These are phyloP conservation scores for Drosophila peninsularis DNA, from an alignment of 2,888 invertebrate genomes.

Conservation along the genomic window DNA sequence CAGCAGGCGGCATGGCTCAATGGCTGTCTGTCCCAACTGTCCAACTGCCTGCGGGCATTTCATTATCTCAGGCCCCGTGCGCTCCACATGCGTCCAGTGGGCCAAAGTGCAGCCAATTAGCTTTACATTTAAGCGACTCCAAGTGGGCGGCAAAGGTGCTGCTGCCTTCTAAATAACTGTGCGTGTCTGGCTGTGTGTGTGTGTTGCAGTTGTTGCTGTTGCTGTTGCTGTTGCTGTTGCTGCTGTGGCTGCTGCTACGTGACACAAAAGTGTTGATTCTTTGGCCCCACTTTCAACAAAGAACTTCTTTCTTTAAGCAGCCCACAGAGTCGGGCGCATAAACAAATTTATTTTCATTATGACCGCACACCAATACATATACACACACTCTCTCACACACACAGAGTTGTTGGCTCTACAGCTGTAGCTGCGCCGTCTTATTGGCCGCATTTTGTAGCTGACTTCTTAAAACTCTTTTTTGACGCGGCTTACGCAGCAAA, in stretches of 20 bases:
- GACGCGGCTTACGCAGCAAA: conserved; percentile 39
- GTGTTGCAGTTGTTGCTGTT: background rate
- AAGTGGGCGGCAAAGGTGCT: conserved; percentile 53
- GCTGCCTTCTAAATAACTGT: background rate
- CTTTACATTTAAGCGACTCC: conserved; percentile 44
- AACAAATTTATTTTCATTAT: conserved; percentile 72
- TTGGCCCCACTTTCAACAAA: conserved; percentile 49
- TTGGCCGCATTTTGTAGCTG: conserved; percentile 26
- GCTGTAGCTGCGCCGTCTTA: conserved; percentile 41
- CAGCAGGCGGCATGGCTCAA: conserved; percentile 4
- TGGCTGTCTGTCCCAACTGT: background rate
- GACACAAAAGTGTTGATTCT: conserved; percentile 64
- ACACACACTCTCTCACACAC: conserved; percentile 18
- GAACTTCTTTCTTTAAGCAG: conserved; percentile 58
- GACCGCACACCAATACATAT: conserved; percentile 32
- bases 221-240: background rate
- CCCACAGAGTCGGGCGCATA: conserved; percentile 52
- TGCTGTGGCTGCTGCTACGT: conserved; percentile 44
- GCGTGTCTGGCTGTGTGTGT: background rate
- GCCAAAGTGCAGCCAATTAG: conserved; percentile 63
- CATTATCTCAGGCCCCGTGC: conserved; percentile 45
- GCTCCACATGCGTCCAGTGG: conserved; percentile 40
- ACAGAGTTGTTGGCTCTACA: conserved; percentile 13
- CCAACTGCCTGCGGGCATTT: conserved; percentile 56
- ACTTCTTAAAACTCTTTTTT: conserved; percentile 22